Evolutionary conservation across 2,113 vertebrate genomes (phyloP), one percentile per base, ranked within the genome.

Genomic region (Dasyornis broadbenti): DNA sequence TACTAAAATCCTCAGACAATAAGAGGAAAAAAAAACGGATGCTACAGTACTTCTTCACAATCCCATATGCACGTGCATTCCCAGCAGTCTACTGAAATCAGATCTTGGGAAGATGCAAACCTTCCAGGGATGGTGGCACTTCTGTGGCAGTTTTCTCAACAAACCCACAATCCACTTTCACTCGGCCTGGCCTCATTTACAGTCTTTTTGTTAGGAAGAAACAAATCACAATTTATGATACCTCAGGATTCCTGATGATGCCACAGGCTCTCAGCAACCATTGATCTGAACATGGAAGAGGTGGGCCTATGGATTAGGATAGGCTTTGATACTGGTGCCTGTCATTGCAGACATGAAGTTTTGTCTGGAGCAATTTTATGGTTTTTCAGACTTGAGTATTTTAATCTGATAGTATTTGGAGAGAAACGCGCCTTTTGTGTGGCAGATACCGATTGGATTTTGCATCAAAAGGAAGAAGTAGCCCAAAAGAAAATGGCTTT

Each of bases 331-430:
- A 35, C 4, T 13, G 3, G 4, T 49, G 45, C 21, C 44, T 28
- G 39, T 2, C 39, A 40, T 28, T 57, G 61, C 19, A 77, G 21
- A 44, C 9, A 17, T 0, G 0, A 69, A 37, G 14, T 53, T n/a
- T 9, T 50, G 13, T 50, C 61, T 54, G 31, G 18, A 89, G 39
- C 12, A 73, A 21, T 71, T 63, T 6, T 71, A 42, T 59, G 39
- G 13, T 11, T 90, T 92, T 82, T 77, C 33, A 66, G 50, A 19
- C 30, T 73, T 24, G 7, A 72, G 28, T 50, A 13, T 52, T 79
- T 80, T 49, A 49, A 86, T 37, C 53, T 72, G 40, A n/a, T 45
- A 47, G 23, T 27, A 49, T 86, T 86, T 73, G 54, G 44, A 37
- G 31, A 73, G 26, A 85, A 94, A n/a, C 10, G n/a, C 17, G 3